Conservation (phyloP, 2,113 vertebrate species). For the Podilymbus podiceps region DNA sequence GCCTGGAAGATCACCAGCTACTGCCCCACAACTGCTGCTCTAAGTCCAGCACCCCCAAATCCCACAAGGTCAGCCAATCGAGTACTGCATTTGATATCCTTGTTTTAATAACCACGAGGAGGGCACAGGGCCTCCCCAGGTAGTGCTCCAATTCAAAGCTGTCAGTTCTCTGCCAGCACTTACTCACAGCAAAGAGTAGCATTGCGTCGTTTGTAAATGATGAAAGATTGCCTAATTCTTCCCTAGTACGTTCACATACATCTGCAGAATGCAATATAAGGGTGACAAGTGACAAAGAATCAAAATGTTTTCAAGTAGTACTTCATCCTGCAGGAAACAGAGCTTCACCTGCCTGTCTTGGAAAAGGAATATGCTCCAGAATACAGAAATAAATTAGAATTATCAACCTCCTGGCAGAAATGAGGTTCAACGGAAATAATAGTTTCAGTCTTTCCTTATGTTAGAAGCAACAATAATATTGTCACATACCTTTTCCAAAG, state of each 20-base stretch:
- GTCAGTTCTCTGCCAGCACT: neutral
- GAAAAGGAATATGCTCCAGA: neutral
- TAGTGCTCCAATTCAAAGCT: neutral
- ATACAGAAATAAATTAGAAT: neutral
- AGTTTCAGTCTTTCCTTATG: neutral
- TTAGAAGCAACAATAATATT: neutral
- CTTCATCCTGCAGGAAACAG: neutral
- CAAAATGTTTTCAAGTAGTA: neutral
- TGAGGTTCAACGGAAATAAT: neutral
- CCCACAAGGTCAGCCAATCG: neutral
- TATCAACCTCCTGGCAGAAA: neutral
- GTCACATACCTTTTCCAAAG: neutral
- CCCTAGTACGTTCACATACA: neutral
- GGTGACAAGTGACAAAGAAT: conserved; percentile 4
- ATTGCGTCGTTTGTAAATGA: neutral
- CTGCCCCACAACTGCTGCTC: neutral
- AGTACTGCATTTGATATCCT: neutral
- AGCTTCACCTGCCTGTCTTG: neutral
- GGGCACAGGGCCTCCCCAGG: neutral
- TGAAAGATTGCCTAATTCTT: conserved; percentile 22
- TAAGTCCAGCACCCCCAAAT: neutral
- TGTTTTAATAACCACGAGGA: neutral
- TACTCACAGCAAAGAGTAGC: neutral
- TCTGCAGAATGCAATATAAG: neutral
- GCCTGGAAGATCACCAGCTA: neutral